phyloP scores from a whole-genome alignment of 2,113 vertebrate species.

The Aramus guarauna region DNA sequence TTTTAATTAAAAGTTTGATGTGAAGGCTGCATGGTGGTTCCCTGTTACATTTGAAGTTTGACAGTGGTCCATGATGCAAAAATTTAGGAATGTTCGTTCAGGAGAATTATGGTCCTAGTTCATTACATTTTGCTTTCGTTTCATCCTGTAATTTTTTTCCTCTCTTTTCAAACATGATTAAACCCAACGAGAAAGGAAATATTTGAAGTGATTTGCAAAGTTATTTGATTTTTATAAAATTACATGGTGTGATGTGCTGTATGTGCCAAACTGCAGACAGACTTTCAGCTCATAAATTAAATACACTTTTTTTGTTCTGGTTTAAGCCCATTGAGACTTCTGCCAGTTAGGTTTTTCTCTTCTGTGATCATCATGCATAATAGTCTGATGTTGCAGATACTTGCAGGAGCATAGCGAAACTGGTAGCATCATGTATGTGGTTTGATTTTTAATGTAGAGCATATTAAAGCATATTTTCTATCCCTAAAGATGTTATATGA shows the following conservation, averaged over 20 bases:
- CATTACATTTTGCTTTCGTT: conserved; percentile 38
- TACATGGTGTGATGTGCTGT: not conserved
- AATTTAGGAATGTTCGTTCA: not conserved
- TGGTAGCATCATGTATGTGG: conserved; percentile 61
- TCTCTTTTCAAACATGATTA: conserved; percentile 22
- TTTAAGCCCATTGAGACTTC: conserved; percentile 44
- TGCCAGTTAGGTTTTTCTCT: conserved; percentile 53
- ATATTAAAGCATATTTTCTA: conserved; percentile 56
- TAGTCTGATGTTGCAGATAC: conserved; percentile 57
- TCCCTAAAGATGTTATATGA: not conserved
- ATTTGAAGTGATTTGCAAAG: conserved; percentile 39
- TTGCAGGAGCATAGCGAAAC: conserved; percentile 48
- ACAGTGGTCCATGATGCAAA: conserved; percentile 2
- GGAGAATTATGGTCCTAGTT: not conserved
- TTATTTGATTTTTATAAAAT: conserved; percentile 59
- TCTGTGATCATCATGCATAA: conserved; percentile 37
- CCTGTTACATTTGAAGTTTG: not conserved
- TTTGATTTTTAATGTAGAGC: conserved; percentile 56
- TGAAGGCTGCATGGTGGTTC: not conserved
- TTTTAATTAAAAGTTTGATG: conserved; percentile 52
- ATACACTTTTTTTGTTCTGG: conserved; percentile 43
- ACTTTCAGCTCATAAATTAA: conserved; percentile 52
- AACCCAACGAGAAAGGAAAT: conserved; percentile 31
- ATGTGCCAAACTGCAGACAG: conserved; percentile 35
- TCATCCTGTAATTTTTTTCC: not conserved